These are phyloP conservation scores for Antennarius striatus DNA, from an alignment of 2,113 vertebrate species.

Conservation along the genomic window DNA sequence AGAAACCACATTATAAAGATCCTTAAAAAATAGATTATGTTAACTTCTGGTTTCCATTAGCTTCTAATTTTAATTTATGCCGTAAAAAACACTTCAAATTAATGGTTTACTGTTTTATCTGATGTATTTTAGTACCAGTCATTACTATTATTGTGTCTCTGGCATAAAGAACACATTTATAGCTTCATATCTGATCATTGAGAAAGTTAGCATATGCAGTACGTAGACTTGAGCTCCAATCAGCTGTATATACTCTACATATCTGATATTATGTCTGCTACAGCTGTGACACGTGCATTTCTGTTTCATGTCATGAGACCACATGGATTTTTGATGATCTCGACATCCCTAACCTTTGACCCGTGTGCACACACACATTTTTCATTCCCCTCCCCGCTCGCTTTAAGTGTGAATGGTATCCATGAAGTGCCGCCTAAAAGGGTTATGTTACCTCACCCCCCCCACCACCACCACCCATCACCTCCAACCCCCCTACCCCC, in stretches of 20 bases:
- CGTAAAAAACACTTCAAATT: too few relatives aligned
- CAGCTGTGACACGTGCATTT: constrained; percentile 34
- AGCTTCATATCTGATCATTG: neutral
- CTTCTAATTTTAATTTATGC: neutral
- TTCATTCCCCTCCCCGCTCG: neutral
- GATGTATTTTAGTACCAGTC: too few relatives aligned
- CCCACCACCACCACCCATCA: neutral
- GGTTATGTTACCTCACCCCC: constrained; percentile 13
- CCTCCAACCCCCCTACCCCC: neutral
- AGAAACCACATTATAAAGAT: too few relatives aligned
- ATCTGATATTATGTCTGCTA: too few relatives aligned
- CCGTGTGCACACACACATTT: constrained; percentile 24
- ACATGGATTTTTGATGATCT: constrained; percentile 39
- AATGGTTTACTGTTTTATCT: too few relatives aligned
- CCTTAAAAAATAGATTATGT: neutral
- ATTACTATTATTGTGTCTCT: neutral
- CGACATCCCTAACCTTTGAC: constrained; percentile 19
- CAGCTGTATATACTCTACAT: too few relatives aligned
- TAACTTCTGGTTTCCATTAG: neutral
- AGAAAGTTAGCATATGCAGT: neutral
- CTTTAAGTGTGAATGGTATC: constrained; percentile 45
- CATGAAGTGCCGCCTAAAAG: constrained; percentile 46
- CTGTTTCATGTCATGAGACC: constrained; percentile 21
- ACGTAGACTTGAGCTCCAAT: too few relatives aligned
- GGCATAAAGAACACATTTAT: neutral